Evolutionary conservation across 2,888 invertebrate species (phyloP).

Genomic region (Conops quadrifasciatus): DNA sequence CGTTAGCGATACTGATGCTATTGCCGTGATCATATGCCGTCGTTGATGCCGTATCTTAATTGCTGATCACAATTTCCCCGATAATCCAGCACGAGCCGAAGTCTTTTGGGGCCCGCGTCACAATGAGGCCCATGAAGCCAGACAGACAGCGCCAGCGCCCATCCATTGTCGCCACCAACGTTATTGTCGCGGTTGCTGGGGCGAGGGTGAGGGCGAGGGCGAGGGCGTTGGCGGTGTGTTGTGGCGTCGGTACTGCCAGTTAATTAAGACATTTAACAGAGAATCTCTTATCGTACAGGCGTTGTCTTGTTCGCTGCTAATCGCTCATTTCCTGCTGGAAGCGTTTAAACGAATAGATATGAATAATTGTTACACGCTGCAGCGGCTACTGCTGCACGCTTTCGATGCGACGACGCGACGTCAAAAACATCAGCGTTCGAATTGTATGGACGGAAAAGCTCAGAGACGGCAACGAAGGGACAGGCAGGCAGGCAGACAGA

Average conservation of each 20-base stretch:
- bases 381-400: background rate
- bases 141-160: slow-evolving; percentile 18
- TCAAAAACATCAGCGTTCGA: too few relatives aligned
- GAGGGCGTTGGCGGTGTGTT: slow-evolving; percentile 3
- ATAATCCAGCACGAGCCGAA: background rate
- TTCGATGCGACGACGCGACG: too few relatives aligned
- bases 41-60: slow-evolving; percentile 12
- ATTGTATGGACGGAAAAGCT: too few relatives aligned
- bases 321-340: slow-evolving; percentile 31
- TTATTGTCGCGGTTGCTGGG: slow-evolving; percentile 20
- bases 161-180: slow-evolving; percentile 25
- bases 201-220: slow-evolving; percentile 6
- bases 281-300: slow-evolving; percentile 23
- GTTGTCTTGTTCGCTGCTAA: slow-evolving; percentile 16
- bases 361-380: slow-evolving; percentile 24
- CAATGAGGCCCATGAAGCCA: background rate
- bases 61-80: slow-evolving; percentile 7
- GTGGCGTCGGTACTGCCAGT: slow-evolving; percentile 19
- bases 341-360: slow-evolving; percentile 1
- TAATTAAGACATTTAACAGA: slow-evolving; percentile 35
- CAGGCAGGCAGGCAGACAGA: background rate
- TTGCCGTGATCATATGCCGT: too few relatives aligned
- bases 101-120: slow-evolving; percentile 10
- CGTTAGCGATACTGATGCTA: too few relatives aligned
- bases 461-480: too few relatives aligned